Conservation (phyloP, 2,797 vertebrate genomes). For the Catostomus latipinnis region DNA sequence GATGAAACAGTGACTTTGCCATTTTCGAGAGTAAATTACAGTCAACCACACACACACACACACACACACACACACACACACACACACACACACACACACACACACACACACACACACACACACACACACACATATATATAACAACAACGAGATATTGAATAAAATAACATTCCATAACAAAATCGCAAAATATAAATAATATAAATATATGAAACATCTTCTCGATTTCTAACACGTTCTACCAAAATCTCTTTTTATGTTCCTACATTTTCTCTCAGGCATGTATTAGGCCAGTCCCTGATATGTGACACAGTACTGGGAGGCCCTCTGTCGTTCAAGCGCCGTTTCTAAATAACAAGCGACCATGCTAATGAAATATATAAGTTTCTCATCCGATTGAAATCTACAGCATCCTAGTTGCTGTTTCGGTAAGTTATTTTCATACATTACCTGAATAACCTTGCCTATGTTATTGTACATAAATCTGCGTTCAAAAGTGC, state of each 20-base stretch:
- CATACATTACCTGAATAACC: neutral
- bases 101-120: no score
- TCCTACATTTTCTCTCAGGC: slow-evolving; percentile 47
- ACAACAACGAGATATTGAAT: no score
- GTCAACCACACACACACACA: no score
- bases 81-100: no score
- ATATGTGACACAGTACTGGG: neutral
- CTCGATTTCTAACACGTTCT: neutral
- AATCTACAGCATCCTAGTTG: slow-evolving; percentile 74
- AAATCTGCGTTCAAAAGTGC: slow-evolving; percentile 31
- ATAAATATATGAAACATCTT: no score
- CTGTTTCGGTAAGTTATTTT: slow-evolving; percentile 71
- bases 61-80: no score
- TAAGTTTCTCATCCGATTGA: slow-evolving; percentile 66
- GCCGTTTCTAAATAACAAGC: slow-evolving; percentile 51
- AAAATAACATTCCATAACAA: no score
- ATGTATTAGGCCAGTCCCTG: neutral
- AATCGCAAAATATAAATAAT: no score
- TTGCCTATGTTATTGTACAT: neutral
- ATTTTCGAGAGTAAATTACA: no score
- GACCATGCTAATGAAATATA: slow-evolving; percentile 2
- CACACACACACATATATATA: no score
- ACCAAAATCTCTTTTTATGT: neutral
- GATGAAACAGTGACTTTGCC: no score
- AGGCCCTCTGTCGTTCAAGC: slow-evolving; percentile 48